A percentile compares a stretch with the other conserved stretches of the same genome.
Conservation (phyloP, 1,140 invertebrate species). For the Rhopalosiphum padi region DNA sequence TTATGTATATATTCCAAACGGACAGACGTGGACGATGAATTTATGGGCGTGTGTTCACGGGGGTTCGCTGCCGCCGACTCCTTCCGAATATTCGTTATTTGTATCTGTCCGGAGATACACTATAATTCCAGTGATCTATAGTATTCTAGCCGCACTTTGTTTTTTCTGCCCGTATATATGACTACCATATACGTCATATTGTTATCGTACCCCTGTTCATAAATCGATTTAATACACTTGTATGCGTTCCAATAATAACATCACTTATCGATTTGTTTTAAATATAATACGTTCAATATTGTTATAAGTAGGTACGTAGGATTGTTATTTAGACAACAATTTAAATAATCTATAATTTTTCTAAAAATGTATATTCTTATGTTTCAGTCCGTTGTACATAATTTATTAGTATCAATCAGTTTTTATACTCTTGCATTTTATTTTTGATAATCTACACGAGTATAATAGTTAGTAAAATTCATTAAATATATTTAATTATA, state of each 20-base stretch:
- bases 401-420: not conserved
- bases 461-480: no score
- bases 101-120: slow-evolving; percentile 54
- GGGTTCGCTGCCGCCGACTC: slow-evolving; percentile 43
- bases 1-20: not conserved
- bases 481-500: no score
- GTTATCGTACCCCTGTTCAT: no score
- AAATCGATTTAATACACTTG: not conserved
- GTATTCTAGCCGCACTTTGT: not conserved
- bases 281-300: not conserved
- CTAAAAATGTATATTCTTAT: no score
- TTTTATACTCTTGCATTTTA: not conserved
- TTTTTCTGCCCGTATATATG: not conserved
- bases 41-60: slow-evolving; percentile 53
- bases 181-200: not conserved
- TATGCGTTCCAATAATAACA: not conserved
- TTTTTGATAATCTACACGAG: no score
- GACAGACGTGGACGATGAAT: slow-evolving; percentile 44
- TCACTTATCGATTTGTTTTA: not conserved
- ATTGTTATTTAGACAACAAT: not conserved
- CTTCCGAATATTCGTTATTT: slow-evolving; percentile 51
- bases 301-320: not conserved
- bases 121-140: slow-evolving; percentile 51
- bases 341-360: not conserved
- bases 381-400: no score